These are phyloP conservation scores for Bombus pyrosoma DNA, from an alignment of 1,140 invertebrate genomes.

Conservation along the genomic window DNA sequence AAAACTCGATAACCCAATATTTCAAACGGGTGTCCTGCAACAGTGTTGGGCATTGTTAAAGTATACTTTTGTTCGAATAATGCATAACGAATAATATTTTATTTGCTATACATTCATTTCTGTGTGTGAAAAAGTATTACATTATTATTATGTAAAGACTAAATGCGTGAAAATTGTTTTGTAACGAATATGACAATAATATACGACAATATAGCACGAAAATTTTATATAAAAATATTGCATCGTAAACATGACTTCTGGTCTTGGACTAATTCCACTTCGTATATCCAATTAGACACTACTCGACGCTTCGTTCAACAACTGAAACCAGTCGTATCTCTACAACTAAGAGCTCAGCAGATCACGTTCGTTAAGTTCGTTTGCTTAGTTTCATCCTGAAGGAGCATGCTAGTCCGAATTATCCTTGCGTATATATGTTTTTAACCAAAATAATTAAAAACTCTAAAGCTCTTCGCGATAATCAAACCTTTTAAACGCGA, in stretches of 20 bases:
- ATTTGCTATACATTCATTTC: neutral
- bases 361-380: constrained; percentile 8
- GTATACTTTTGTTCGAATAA: neutral
- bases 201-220: neutral
- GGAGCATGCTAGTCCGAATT: neutral
- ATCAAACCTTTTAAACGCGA: no score
- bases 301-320: neutral
- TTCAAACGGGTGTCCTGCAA: neutral
- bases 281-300: constrained; percentile 10
- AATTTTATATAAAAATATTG: neutral
- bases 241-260: neutral
- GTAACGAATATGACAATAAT: no score
- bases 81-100: neutral
- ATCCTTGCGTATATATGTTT: neutral
- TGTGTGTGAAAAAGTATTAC: neutral
- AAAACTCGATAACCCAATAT: neutral
- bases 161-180: neutral
- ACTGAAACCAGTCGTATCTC: neutral
- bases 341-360: neutral
- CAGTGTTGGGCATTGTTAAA: neutral
- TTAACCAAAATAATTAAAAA: neutral
- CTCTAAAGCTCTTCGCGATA: no score
- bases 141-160: neutral
- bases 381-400: neutral
- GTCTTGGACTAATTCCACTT: constrained; percentile 22